These are phyloP conservation scores for Melanotaenia duboulayi DNA, from an alignment of 2,113 vertebrate species.

Conservation along the genomic window DNA sequence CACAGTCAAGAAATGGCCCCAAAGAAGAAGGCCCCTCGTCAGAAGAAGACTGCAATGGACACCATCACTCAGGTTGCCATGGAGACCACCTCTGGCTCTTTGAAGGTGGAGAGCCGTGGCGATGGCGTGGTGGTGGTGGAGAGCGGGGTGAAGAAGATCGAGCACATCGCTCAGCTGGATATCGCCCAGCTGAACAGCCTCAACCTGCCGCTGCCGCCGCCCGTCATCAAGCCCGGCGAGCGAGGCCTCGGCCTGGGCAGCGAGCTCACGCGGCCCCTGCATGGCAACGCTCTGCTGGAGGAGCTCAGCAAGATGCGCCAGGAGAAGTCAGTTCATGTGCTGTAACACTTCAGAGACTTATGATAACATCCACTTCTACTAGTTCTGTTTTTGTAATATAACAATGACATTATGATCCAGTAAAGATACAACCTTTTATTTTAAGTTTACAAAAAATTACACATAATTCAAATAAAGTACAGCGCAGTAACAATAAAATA, in stretches of 20 bases:
- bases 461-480: no score
- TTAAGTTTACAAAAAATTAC: no score
- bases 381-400: no score
- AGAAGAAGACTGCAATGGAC: constrained; percentile 73
- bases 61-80: constrained; percentile 45
- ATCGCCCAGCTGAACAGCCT: constrained; percentile 83
- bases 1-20: constrained; percentile 79
- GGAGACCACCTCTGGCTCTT: constrained; percentile 15
- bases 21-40: constrained; percentile 85
- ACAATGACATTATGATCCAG: no score
- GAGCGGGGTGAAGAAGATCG: constrained; percentile 77
- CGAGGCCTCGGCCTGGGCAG: constrained; percentile 81
- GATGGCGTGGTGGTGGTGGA: constrained; percentile 75
- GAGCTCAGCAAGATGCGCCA: constrained; percentile 87
- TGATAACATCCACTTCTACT: no score
- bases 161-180: constrained; percentile 83
- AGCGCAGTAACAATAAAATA: no score
- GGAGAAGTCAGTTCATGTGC: constrained; percentile 67
- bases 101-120: constrained; percentile 67
- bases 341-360: background rate
- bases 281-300: constrained; percentile 83
- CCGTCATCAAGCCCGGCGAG: constrained; percentile 82
- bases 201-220: constrained; percentile 79
- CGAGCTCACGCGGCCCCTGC: constrained; percentile 79
- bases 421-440: no score